Percentiles rank a stretch among this genome's conserved stretches.
These are phyloP conservation scores for Drosophila histrio DNA, from an alignment of 2,888 invertebrate species.

Conservation along the genomic window DNA sequence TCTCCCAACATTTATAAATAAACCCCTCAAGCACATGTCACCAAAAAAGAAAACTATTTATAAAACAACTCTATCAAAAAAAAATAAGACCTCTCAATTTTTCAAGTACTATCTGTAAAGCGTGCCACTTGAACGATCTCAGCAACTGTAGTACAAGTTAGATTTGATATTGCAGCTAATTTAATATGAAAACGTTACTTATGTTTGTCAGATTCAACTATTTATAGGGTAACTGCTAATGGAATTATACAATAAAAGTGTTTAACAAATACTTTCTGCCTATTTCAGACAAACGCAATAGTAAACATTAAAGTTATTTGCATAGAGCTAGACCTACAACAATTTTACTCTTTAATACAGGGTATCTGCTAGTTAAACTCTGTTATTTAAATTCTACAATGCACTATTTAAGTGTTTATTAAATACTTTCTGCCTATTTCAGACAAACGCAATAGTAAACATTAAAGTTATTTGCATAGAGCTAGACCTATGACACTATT, in stretches of 20 bases:
- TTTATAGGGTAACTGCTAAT: neutral
- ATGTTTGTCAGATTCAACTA: too few species aligned
- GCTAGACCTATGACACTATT: too few species aligned
- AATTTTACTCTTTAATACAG: too few species aligned
- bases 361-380: neutral
- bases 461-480: too few species aligned
- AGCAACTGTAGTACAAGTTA: neutral
- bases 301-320: too few species aligned
- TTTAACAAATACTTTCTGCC: too few species aligned
- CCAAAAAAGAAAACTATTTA: slow-evolving; percentile 5
- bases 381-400: neutral
- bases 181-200: too few species aligned
- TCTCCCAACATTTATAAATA: slow-evolving; percentile 21
- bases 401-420: too few species aligned
- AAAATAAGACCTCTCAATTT: neutral
- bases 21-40: slow-evolving; percentile 3
- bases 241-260: neutral
- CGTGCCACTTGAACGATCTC: neutral
- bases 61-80: neutral
- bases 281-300: too few species aligned
- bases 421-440: too few species aligned
- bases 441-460: too few species aligned
- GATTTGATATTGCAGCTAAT: neutral
- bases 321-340: too few species aligned
- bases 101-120: neutral